Evolutionary conservation across 2,113 vertebrate genomes (phyloP), one percentile per base, ranked within the genome.

Genomic region (Brachionichthys hirsutus): DNA sequence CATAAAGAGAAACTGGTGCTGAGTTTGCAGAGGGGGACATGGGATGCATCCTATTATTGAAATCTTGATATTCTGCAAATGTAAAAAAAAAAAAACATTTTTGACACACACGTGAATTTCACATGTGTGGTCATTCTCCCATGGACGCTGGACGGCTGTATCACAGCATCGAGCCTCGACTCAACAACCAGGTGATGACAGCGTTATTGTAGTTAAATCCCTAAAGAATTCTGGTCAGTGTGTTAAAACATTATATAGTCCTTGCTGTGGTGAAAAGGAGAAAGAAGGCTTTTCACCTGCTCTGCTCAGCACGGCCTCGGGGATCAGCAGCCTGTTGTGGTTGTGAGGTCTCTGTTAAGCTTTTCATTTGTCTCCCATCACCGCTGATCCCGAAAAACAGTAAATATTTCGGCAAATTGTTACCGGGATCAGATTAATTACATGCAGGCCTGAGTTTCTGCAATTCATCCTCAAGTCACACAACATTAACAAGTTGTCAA

Each of bases 341-440:
- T 73, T 61, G 66, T 85, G 77, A 83, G 83, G 81, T 80, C 81
- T 54, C 44, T 36, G 51, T 71, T 12, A 1, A 50, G 35, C 65
- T 55, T 52, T 70, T 70, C 61, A 75, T 86, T 68, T 69, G 76
- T 80, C 66, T 68, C 66, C 30, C 61, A 30, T 67, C 69, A 54
- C 45, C 62, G 11, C 56, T 45, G 65, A 78, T 71, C 66, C 71
- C 4, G 11, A 54, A 76, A 63, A 70, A 68, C 57, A 59, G 64
- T 79, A 87, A 81, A 89, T 84, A 86, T 85, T 86, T 75, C 62
- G 82, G 55, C 59, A 77, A 80, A 65, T 85, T 85, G 80, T 87
- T 81, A 76, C 76, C 19, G 17, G 67, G 57, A 79, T 81, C 59
- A 72, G 47, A 83, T 86, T 80, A 76, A 83, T 83, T 63, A 67